Base-by-base conservation (phyloP, 1,140 invertebrate species). In the Physella acuta region DNA sequence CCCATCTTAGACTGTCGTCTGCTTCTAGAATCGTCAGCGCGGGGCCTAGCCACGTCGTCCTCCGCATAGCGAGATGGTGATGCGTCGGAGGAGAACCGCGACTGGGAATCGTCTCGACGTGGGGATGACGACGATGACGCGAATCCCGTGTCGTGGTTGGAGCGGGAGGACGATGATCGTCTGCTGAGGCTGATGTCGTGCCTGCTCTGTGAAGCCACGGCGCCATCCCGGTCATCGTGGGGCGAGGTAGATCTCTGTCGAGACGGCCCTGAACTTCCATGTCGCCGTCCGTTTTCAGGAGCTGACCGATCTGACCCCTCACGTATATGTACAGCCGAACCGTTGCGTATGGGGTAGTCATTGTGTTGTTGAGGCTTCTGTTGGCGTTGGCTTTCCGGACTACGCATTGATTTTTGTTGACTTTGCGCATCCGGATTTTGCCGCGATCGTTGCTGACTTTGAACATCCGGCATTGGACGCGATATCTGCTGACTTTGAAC, bases 91-190 rank as follows among this genome's bases (percentile, higher is more conserved):
- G 30, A 16, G 11, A 56, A 36, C 17, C 52, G 33, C 33, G 63
- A 31, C 14, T 53, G 44, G 1, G 64, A 56, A n/a, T 67, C 64
- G 2, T 67, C 64, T 14, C 64, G 64, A 8, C 64, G 16, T 16
- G 64, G 52, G 0, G 64, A 56, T 36, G 64, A 56, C 1, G 64
- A 28, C 28, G 64, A 67, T n/a, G 64, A 67, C 1, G 33, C 51
- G 36, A 67, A 67, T 24, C 64, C 64, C 0, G 52, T 56, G n/a
- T 67, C 52, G 33, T 67, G 52, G 26, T 67, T 67, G 1, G 64
- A 67, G 14, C 34, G 1, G 11, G 64, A 55, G 17, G 64, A 67
- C 30, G 62, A 65, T 2, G 64, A 67, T 2, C 52, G 30, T 1
- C 53, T 52, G 24, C 64, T 67, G 16, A 33, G 30, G 44, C 62